Evolutionary conservation across 2,797 vertebrate species (phyloP).

Genomic region (Syngnathus rostellatus): DNA sequence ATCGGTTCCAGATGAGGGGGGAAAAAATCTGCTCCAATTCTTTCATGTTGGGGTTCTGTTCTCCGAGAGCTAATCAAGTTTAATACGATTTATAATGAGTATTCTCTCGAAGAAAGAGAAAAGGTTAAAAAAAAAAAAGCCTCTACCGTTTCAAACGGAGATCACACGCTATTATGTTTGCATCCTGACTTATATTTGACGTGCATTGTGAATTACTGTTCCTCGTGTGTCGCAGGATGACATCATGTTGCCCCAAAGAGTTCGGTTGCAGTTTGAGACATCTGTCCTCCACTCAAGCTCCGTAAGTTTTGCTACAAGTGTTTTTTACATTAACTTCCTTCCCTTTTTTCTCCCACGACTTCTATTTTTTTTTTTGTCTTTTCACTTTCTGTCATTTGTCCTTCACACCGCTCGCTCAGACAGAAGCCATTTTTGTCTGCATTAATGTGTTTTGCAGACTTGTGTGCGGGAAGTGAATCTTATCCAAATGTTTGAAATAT

Average conservation of each 20-base stretch:
- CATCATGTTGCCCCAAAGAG: slow-evolving; percentile 85
- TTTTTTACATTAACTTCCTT: slow-evolving; percentile 34
- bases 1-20: background rate
- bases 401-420: background rate
- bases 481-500: background rate
- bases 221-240: slow-evolving; percentile 74
- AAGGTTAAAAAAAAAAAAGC: background rate
- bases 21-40: background rate
- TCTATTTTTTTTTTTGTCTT: slow-evolving; percentile 4
- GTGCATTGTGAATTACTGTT: background rate
- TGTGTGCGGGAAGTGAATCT: background rate
- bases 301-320: slow-evolving; percentile 64
- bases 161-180: background rate
- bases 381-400: background rate
- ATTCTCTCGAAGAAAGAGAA: background rate
- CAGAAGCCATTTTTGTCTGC: background rate
- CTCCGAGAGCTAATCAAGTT: background rate
- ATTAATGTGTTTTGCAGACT: background rate
- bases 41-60: background rate
- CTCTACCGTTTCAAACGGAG: background rate
- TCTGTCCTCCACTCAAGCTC: slow-evolving; percentile 66
- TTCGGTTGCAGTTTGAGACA: slow-evolving; percentile 77
- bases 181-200: background rate
- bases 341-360: slow-evolving; percentile 6
- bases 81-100: background rate